A percentile compares a stretch with the other conserved stretches of the same genome.
phyloP scores from a whole-genome alignment of 2,888 invertebrate genomes.

The Terebella lapidaria region DNA sequence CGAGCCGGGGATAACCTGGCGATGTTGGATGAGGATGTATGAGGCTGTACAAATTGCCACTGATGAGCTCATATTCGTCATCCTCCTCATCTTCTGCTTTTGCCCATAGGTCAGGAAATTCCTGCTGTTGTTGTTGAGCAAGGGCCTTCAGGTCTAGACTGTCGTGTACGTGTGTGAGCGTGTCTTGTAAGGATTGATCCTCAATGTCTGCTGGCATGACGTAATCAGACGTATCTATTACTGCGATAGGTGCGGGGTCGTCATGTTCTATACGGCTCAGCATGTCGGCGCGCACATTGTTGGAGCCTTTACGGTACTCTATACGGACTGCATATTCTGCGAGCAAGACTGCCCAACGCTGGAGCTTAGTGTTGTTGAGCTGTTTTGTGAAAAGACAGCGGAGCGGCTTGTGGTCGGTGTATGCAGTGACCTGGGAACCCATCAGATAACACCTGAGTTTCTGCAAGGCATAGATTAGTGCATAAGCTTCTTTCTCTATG shows the following conservation, averaged over 20 bases:
- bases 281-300: conserved; percentile 3
- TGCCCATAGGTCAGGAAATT: background rate
- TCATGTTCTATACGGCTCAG: background rate
- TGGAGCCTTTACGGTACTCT: conserved; percentile 1
- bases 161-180: background rate
- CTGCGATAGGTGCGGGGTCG: background rate
- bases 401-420: conserved; percentile 1
- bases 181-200: background rate
- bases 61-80: background rate
- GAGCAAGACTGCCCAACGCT: conserved; percentile 1
- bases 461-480: background rate
- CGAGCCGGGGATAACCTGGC: background rate
- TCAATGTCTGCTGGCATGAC: conserved; percentile 2
- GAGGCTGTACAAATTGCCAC: background rate
- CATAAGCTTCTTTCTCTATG: conserved; percentile 6
- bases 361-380: background rate
- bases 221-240: conserved; percentile 8
- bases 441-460: background rate
- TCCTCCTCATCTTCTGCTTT: background rate
- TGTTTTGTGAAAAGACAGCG: background rate
- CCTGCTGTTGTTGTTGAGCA: background rate
- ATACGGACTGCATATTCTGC: conserved; percentile 3
- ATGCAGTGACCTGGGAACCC: conserved; percentile 1
- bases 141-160: background rate
- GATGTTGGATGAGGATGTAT: background rate